phyloP scores from a whole-genome alignment of 2,888 invertebrate species.

The Leistus spinibarbis region DNA sequence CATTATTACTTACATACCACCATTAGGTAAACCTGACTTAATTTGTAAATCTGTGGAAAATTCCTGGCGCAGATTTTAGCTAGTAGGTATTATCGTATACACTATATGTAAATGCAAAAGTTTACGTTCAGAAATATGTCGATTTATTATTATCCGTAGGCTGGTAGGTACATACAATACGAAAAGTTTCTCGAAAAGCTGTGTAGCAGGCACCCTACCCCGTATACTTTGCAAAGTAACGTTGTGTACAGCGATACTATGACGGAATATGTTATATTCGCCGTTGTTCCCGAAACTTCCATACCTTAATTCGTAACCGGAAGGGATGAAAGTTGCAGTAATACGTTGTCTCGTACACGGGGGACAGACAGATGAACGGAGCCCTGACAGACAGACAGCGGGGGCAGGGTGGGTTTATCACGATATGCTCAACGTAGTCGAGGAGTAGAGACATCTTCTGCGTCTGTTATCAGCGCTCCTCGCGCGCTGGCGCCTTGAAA shows the following conservation, averaged over 20 bases:
- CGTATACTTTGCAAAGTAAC: background rate
- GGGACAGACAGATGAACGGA: slow-evolving; percentile 1
- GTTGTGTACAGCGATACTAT: background rate
- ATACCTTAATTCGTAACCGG: slow-evolving; percentile 37
- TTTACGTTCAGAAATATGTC: background rate
- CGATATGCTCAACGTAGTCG: background rate
- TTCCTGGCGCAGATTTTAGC: too few species aligned
- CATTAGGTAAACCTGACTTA: too few species aligned
- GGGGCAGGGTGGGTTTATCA: background rate
- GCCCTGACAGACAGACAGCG: slow-evolving; percentile 14
- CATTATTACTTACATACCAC: too few species aligned
- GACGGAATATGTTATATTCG: slow-evolving; percentile 22
- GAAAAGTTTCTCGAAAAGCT: background rate
- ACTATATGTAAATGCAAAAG: too few species aligned
- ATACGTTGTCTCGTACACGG: slow-evolving; percentile 14
- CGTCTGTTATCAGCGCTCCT: slow-evolving; percentile 45
- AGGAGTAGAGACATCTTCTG: slow-evolving; percentile 47
- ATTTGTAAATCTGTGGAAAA: too few species aligned
- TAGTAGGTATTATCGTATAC: too few species aligned
- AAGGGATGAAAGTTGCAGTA: slow-evolving; percentile 32
- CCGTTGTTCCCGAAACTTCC: slow-evolving; percentile 12
- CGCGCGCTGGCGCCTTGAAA: slow-evolving; percentile 48
- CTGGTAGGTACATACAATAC: too few species aligned
- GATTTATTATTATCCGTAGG: background rate
- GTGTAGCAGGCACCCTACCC: background rate